Evolutionary conservation across 2,113 vertebrate species (phyloP).

Genomic region (Turnix velox): DNA sequence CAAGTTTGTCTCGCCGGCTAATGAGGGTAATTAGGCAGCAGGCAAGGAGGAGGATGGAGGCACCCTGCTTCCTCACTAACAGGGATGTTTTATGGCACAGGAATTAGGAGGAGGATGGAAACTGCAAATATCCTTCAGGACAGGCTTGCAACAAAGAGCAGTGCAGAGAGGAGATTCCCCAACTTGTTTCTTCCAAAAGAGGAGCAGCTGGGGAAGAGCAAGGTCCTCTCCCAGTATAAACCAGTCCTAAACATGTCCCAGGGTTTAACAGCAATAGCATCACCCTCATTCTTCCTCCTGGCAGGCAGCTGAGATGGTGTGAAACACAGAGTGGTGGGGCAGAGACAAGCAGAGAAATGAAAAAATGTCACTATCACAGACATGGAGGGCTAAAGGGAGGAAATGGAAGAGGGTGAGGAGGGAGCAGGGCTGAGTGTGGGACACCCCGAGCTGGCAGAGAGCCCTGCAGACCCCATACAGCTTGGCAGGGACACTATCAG

Average conservation of each 20-base stretch:
- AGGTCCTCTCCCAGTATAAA: neutral
- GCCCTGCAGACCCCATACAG: neutral
- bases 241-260: neutral
- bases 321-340: neutral
- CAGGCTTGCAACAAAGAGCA: neutral
- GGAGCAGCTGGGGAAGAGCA: neutral
- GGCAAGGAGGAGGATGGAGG: slow-evolving; percentile 47
- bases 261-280: neutral
- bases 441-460: neutral
- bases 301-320: neutral
- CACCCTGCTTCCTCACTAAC: slow-evolving; percentile 35
- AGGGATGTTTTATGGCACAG: slow-evolving; percentile 36
- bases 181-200: fast-evolving
- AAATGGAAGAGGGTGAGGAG: neutral
- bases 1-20: slow-evolving; percentile 54
- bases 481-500: neutral
- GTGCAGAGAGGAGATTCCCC: neutral
- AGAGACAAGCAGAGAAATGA: neutral
- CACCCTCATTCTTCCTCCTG: neutral
- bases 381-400: neutral
- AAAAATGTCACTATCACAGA: neutral
- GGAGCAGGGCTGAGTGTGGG: too few species aligned
- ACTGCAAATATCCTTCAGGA: slow-evolving; percentile 22
- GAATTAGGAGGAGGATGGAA: slow-evolving; percentile 35
- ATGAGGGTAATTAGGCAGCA: slow-evolving; percentile 52